Evolutionary conservation across 2,797 vertebrate species (phyloP).

Genomic region (Gallinago stenura): DNA sequence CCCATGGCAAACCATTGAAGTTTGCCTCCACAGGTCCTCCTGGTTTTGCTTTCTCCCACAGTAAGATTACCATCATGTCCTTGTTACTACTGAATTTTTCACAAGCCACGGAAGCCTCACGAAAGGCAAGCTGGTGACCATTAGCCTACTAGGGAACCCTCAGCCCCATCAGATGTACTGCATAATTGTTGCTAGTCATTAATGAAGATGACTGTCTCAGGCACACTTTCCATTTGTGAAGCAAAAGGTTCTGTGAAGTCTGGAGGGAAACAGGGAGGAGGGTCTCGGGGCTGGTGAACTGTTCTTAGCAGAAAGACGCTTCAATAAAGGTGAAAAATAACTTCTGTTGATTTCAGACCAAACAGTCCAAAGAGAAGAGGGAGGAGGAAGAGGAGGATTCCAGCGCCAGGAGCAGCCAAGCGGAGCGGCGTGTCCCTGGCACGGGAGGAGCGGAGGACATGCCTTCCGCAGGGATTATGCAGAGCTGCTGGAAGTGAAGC

Average conservation of each 20-base stretch:
- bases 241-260: not conserved
- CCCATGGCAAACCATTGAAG: not conserved
- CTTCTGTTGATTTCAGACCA: slow-evolving; percentile 7
- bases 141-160: not conserved
- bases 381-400: slow-evolving; percentile 12
- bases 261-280: not conserved
- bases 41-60: not conserved
- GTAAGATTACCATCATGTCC: not conserved
- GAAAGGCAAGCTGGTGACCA: not conserved
- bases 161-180: not conserved
- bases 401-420: not conserved
- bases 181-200: not conserved
- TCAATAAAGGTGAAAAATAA: slow-evolving; percentile 22
- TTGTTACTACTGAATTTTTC: not conserved
- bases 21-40: not conserved
- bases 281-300: not conserved
- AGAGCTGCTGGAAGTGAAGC: slow-evolving; percentile 50
- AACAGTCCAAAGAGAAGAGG: not conserved
- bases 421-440: not conserved
- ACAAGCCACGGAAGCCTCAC: not conserved
- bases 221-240: not conserved
- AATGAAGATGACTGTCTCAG: not conserved
- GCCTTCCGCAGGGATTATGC: slow-evolving; percentile 44
- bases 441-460: not conserved
- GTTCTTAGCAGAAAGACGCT: not conserved